Evolutionary conservation across 2,888 invertebrate species (phyloP).

Genomic region (Rhagonycha lutea): DNA sequence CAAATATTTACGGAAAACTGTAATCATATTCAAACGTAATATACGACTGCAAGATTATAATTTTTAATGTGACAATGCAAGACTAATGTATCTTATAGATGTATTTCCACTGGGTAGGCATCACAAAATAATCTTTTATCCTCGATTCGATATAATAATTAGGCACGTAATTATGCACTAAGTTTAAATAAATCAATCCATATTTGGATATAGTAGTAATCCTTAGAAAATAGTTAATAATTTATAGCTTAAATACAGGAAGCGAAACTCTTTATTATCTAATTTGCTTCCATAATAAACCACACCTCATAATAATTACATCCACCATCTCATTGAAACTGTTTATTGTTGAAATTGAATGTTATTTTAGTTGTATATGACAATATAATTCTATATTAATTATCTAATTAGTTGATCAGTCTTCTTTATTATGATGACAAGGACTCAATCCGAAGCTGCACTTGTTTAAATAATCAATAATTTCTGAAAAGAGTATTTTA

Average conservation of each 20-base stretch:
- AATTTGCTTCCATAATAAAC: background rate
- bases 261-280: background rate
- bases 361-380: background rate
- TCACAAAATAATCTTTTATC: background rate
- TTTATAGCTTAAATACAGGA: background rate
- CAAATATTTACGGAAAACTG: background rate
- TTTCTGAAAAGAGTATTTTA: no score
- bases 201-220: background rate
- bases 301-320: background rate
- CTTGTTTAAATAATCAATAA: no score
- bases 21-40: background rate
- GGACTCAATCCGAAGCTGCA: no score
- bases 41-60: background rate
- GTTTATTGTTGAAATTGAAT: background rate
- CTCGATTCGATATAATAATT: background rate
- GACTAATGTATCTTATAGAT: background rate
- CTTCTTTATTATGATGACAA: no score
- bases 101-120: background rate
- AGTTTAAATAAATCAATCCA: background rate
- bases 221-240: background rate
- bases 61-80: background rate
- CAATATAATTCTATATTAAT: background rate
- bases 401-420: background rate
- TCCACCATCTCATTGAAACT: background rate
- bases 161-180: background rate